A percentile compares a stretch with the other conserved stretches of the same genome.
phyloP scores from a whole-genome alignment of 2,888 invertebrate species.

The Lycophotia porphyrea region DNA sequence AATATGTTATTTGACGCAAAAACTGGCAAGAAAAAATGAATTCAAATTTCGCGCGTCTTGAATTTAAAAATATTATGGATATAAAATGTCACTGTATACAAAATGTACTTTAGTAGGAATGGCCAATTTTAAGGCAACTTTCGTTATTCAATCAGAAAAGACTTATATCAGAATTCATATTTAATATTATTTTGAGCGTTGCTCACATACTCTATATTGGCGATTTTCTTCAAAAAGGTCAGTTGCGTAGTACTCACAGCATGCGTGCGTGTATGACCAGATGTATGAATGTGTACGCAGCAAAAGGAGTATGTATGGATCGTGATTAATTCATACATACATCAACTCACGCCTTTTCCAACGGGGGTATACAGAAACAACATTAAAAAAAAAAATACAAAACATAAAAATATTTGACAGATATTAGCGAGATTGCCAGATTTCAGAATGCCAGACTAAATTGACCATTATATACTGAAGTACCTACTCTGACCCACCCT shows the following conservation, averaged over 20 bases:
- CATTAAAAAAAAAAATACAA: background rate
- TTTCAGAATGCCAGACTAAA: constrained; percentile 9
- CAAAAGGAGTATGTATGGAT: background rate
- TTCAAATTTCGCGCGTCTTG: background rate
- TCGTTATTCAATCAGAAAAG: background rate
- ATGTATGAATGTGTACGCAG: no score
- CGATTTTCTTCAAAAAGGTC: no score
- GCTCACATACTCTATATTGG: no score
- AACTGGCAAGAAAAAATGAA: background rate
- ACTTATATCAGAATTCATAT: background rate
- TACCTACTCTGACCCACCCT: constrained; percentile 61
- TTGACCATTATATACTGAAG: constrained; percentile 32
- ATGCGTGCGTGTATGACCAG: no score
- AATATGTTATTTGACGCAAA: background rate
- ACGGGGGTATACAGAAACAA: background rate
- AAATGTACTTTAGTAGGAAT: constrained; percentile 27
- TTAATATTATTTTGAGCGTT: background rate
- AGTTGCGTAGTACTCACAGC: no score
- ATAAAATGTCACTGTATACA: constrained; percentile 36
- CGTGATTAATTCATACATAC: background rate
- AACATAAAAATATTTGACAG: background rate
- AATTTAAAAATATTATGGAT: background rate
- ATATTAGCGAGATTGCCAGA: background rate
- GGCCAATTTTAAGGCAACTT: constrained; percentile 7
- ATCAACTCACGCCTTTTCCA: background rate